These are phyloP conservation scores for Casuarius casuarius DNA, from an alignment of 2,113 vertebrate species.

Conservation along the genomic window DNA sequence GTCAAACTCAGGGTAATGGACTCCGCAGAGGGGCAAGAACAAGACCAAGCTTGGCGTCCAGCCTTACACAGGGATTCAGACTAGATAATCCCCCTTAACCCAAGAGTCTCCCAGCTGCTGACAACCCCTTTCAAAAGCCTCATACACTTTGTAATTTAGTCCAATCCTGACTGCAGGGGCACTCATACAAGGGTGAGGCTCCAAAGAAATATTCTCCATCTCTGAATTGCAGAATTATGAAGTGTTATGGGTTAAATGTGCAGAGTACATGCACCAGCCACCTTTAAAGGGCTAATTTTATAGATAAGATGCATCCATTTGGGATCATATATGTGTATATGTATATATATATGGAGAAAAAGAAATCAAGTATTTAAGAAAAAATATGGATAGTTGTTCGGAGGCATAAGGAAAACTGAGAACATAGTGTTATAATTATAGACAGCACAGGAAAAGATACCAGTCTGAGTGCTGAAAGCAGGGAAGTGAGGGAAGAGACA, in stretches of 20 bases:
- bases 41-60: accelerated
- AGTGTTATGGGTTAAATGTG: neutral
- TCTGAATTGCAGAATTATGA: neutral
- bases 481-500: neutral
- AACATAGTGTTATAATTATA: constrained; percentile 45
- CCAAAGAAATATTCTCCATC: neutral
- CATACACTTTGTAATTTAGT: neutral
- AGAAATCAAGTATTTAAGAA: neutral
- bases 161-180: accelerated
- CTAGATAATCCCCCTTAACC: neutral
- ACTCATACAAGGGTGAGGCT: accelerated
- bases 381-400: neutral
- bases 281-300: neutral
- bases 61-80: neutral
- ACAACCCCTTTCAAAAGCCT: neutral
- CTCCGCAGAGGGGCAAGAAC: neutral
- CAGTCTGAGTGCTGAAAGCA: neutral
- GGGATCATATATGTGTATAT: neutral
- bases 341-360: neutral
- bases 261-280: neutral
- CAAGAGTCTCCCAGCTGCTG: accelerated
- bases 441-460: constrained; percentile 39
- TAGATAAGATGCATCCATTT: neutral
- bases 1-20: accelerated
- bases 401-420: constrained; percentile 18